These are phyloP conservation scores for Villa cingulata DNA, from an alignment of 2,888 invertebrate species.

Conservation along the genomic window DNA sequence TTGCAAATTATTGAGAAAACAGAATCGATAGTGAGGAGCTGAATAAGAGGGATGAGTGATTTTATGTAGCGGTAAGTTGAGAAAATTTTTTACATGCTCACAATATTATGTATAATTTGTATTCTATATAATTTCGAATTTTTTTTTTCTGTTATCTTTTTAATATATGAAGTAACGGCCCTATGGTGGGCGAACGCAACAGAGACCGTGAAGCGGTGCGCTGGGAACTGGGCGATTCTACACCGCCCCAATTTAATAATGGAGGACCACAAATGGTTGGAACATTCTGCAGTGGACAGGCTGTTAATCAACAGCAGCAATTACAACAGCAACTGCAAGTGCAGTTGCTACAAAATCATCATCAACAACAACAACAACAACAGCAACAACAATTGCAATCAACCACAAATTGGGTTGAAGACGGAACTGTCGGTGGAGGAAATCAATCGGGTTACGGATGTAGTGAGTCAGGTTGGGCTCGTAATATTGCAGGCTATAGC, in stretches of 20 bases:
- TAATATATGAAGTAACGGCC: slow-evolving; percentile 25
- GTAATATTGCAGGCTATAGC: slow-evolving; percentile 17
- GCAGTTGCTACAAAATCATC: slow-evolving; percentile 14
- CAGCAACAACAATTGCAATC: slow-evolving; percentile 20
- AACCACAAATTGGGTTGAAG: slow-evolving; percentile 24
- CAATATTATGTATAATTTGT: neutral
- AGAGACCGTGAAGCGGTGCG: slow-evolving; percentile 40
- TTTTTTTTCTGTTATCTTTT: neutral
- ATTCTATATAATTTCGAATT: neutral
- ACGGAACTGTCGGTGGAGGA: slow-evolving; percentile 25
- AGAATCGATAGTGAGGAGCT: slow-evolving; percentile 19
- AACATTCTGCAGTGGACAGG: slow-evolving; percentile 35
- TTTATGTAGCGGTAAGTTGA: slow-evolving; percentile 38
- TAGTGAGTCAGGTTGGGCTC: slow-evolving; percentile 32
- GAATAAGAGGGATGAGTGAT: slow-evolving; percentile 34
- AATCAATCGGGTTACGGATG: slow-evolving; percentile 33
- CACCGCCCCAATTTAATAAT: slow-evolving; percentile 40
- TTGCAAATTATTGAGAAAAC: slow-evolving; percentile 15
- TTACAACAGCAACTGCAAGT: slow-evolving; percentile 20
- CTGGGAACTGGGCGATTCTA: slow-evolving; percentile 39
- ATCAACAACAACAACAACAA: slow-evolving; percentile 10
- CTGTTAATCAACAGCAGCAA: slow-evolving; percentile 33
- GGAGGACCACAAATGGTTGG: slow-evolving; percentile 37
- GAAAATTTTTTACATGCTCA: neutral
- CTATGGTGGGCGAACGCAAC: slow-evolving; percentile 40